phyloP scores from a whole-genome alignment of 2,113 vertebrate genomes.

The Grammomys surdaster region DNA sequence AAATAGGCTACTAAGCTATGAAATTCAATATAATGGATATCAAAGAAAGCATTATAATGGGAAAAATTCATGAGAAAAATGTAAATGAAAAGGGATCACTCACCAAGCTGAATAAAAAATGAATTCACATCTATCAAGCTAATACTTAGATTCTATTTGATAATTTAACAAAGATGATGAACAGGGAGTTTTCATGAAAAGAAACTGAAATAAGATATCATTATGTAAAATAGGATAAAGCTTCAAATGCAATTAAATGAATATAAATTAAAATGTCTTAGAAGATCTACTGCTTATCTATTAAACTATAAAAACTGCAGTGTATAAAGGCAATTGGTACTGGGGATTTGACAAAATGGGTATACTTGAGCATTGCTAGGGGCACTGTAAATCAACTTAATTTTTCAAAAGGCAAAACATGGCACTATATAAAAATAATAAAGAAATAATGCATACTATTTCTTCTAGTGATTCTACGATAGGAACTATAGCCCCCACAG shows the following conservation, averaged over 20 bases:
- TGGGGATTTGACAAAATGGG: constrained; percentile 26
- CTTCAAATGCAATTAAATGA: constrained; percentile 57
- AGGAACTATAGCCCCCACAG: background rate
- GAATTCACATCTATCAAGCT: constrained; percentile 61
- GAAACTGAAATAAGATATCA: constrained; percentile 62
- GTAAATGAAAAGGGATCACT: constrained; percentile 60
- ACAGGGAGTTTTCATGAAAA: constrained; percentile 55
- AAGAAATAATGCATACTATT: constrained; percentile 25
- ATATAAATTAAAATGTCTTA: constrained; percentile 63
- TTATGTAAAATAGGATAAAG: constrained; percentile 57
- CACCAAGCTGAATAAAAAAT: constrained; percentile 67
- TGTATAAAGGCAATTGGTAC: background rate
- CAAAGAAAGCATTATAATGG: constrained; percentile 70
- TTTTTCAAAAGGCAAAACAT: constrained; percentile 33
- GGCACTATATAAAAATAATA: constrained; percentile 27
- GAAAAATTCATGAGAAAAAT: constrained; percentile 76
- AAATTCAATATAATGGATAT: constrained; percentile 68
- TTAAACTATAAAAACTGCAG: constrained; percentile 41
- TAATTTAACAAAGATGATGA: constrained; percentile 68
- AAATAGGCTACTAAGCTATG: constrained; percentile 60
- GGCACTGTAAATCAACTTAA: constrained; percentile 50
- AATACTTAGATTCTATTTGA: constrained; percentile 56
- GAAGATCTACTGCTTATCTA: constrained; percentile 37
- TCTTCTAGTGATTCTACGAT: constrained; percentile 26
- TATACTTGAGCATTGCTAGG: background rate